Conservation (phyloP, 1,140 invertebrate species). For the Brevipalpus yothersi region DNA sequence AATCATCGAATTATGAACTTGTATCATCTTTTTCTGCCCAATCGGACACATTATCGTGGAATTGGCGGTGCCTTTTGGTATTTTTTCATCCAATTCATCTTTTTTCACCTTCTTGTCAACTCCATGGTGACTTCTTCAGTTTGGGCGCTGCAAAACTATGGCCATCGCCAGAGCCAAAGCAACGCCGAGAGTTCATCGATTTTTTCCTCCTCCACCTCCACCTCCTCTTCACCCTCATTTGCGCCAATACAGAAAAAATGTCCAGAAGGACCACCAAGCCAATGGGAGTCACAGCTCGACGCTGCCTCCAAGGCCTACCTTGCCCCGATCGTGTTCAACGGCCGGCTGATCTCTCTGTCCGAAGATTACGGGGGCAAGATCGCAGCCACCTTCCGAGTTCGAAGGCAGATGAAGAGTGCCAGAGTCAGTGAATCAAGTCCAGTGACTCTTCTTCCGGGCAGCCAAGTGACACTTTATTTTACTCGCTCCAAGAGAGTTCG, state of each 20-base stretch:
- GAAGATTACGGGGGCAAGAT: slow-evolving; percentile 9
- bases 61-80: no score
- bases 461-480: slow-evolving; percentile 8
- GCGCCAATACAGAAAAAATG: neutral
- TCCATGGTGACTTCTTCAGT: no score
- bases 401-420: slow-evolving; percentile 2
- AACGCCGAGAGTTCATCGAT: no score
- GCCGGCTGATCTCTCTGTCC: slow-evolving; percentile 8
- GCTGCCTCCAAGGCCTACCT: slow-evolving; percentile 11
- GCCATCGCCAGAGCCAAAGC: no score
- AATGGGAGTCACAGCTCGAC: slow-evolving; percentile 5
- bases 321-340: slow-evolving; percentile 11
- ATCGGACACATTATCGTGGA: no score
- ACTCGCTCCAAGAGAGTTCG: neutral
- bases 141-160: no score
- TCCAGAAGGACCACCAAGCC: neutral
- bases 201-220: neutral
- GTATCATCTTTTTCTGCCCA: no score
- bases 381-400: slow-evolving; percentile 10
- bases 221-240: neutral
- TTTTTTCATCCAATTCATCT: no score
- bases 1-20: no score
- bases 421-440: neutral
- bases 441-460: neutral
- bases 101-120: no score